Conservation (phyloP, 2,113 vertebrate species). For the Megaceryle maxima region DNA sequence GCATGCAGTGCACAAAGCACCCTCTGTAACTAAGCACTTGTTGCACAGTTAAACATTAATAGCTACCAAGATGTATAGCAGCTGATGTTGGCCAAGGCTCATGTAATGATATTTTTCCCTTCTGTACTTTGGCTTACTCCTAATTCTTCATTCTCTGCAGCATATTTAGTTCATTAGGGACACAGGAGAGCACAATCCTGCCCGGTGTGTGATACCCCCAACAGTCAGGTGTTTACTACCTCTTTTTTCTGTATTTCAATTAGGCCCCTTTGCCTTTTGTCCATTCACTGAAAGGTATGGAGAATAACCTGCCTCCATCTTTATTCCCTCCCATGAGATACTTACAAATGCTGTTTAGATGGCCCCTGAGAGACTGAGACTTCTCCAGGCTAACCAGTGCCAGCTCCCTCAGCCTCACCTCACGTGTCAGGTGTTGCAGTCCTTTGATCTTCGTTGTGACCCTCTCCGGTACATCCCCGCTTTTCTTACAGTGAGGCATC, state of each 20-base stretch:
- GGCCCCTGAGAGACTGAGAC: background rate
- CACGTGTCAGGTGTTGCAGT: rapidly evolving
- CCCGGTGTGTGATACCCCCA: rapidly evolving
- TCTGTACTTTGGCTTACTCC: background rate
- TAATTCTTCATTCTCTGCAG: background rate
- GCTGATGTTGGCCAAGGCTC: background rate
- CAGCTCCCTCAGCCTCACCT: background rate
- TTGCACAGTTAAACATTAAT: background rate
- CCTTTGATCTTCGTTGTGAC: rapidly evolving
- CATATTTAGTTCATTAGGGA: background rate
- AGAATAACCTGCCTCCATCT: background rate
- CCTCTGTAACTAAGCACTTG: background rate
- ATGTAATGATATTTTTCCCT: background rate
- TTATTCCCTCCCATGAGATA: background rate
- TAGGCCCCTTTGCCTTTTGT: background rate
- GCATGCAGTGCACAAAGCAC: background rate
- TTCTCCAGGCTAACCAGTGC: background rate
- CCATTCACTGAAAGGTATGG: background rate
- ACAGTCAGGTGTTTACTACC: background rate
- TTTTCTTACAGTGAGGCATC: rapidly evolving
- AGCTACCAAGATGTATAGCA: background rate
- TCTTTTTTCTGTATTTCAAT: background rate
- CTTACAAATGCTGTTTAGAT: rapidly evolving
- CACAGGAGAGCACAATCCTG: background rate
- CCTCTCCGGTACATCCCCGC: background rate